Base-by-base conservation (phyloP, 2,113 vertebrate genomes). In the Natator depressus region DNA sequence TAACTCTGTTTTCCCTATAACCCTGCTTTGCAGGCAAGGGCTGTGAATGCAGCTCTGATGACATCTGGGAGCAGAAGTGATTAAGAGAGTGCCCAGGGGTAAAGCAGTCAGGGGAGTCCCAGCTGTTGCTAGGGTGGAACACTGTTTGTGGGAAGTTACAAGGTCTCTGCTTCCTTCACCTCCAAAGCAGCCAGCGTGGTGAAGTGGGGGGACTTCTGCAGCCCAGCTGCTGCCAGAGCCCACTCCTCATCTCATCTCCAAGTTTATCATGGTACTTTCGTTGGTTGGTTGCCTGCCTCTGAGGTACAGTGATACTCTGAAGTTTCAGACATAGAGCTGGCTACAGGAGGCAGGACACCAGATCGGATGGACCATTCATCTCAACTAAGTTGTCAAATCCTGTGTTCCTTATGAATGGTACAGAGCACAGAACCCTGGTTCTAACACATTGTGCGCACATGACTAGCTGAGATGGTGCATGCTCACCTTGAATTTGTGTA, bases 381-480 rank as follows among this genome's bases (percentile, higher is more conserved):
- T 22, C n/a, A 72, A 10, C 69, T 72, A 38, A 72, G 19, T 38
- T 72, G n/a, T 72, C 69, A 38, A 11, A 17, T 38, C 31, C 35
- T 72, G 35, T 72, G 19, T 72, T 62, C 59, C 29, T 31, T 62
- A 62, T 16, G 27, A 62, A 29, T 79, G 46, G 4, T 16, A 31
- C 47, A 50, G 25, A 79, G 16, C 27, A 50, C 6, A 14, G 76
- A 79, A 49, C 4, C 42, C 7, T 6, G 25, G 25, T 50, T 79
- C 76, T 27, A 10, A 14, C 27, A 35, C 19, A 10, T 4, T 0
- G 9, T 1, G 31, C 50, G 47, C 4, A 7, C 25, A 4, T 3
- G 16, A 59, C 27, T 29, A 47, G 4, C 3, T 16, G 25, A 49
- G 46, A 49, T 17, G 47, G 46, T 7, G 42, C 2, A 72, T 76